Base-by-base conservation (phyloP, 2,888 invertebrate genomes). In the Acleris literana region DNA sequence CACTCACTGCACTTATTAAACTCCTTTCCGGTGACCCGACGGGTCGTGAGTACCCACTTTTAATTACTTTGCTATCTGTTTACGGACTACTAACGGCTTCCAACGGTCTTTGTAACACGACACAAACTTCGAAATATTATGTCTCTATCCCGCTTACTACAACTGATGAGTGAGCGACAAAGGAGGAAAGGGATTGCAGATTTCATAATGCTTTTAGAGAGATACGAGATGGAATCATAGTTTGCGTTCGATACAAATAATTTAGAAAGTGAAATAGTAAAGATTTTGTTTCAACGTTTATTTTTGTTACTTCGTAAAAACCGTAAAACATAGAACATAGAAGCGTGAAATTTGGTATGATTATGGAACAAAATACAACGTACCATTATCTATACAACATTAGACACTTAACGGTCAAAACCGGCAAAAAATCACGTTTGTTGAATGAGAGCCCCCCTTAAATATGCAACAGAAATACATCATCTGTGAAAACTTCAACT, bases 1-100 rank as follows among this genome's bases (percentile, higher is more conserved):
- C 13, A 13, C 39, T 39, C 39, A n/a, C 46, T 46, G 17, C 46
- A 13, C n/a, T 49, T 11, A n/a, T n/a, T 44, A n/a, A n/a, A 13
- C n/a, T 49, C 20, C 49, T 20, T 17, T 49, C 49, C 1, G 18
- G 17, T 17, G 11, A 17, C 18, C 17, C 49, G 49, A 3, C 49
- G 18, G 49, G 13, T 18, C 20, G 20, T 20, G 17, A 49, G 48
- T 18, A 20, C 3, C 20, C 49, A 49, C 20, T 49, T 49, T 49
- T 49, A 49, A 49, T 49, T 13, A 20, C 49, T 20, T 49, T 20
- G 49, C 49, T 49, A 20, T 49, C 18, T 20, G 49, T 49, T 49
- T 49, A 49, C 49, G 49, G 13, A 18, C 49, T 49, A 20, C 49
- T 49, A 49, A 49, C 49, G 4, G 20, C 13, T 13, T 20, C 18